These are phyloP conservation scores for Scaptomyza pallida DNA, from an alignment of 1,140 invertebrate genomes.

Conservation along the genomic window DNA sequence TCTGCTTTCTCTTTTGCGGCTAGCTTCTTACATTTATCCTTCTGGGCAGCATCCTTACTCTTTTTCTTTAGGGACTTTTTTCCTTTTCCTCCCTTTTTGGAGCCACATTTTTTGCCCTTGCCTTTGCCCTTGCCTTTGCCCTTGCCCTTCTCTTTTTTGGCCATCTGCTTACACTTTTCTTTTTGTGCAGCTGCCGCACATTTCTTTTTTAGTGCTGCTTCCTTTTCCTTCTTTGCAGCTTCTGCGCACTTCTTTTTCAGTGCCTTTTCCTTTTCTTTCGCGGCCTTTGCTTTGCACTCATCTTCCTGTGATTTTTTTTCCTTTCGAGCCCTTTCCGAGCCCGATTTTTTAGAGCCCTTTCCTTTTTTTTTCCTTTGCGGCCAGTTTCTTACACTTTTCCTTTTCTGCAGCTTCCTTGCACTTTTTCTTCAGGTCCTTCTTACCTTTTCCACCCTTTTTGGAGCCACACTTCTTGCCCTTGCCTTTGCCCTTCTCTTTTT, in stretches of 20 bases:
- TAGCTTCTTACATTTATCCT: background rate
- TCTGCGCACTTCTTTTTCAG: constrained; percentile 2
- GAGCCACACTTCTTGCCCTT: too few species aligned
- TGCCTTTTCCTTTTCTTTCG: background rate
- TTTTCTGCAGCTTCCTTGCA: background rate
- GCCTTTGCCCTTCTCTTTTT: too few species aligned
- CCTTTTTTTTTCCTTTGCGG: too few species aligned
- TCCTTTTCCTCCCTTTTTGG: too few species aligned
- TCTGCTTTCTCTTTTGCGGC: too few species aligned
- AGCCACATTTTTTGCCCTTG: background rate
- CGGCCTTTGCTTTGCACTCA: background rate
- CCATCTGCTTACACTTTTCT: background rate
- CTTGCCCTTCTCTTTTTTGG: background rate
- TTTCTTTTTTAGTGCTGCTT: background rate
- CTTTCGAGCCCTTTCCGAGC: background rate
- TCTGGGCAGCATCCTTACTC: background rate
- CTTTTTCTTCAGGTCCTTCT: background rate
- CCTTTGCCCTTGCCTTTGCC: too few species aligned
- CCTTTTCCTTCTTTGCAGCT: background rate
- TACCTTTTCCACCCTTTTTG: background rate
- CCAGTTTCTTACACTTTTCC: too few species aligned
- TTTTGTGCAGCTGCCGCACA: too few species aligned
- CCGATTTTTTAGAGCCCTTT: too few species aligned
- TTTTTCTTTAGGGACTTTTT: background rate
- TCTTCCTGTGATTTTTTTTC: background rate